Conservation (phyloP, 2,888 invertebrate genomes). For the Lepetodrilus schrolli region DNA sequence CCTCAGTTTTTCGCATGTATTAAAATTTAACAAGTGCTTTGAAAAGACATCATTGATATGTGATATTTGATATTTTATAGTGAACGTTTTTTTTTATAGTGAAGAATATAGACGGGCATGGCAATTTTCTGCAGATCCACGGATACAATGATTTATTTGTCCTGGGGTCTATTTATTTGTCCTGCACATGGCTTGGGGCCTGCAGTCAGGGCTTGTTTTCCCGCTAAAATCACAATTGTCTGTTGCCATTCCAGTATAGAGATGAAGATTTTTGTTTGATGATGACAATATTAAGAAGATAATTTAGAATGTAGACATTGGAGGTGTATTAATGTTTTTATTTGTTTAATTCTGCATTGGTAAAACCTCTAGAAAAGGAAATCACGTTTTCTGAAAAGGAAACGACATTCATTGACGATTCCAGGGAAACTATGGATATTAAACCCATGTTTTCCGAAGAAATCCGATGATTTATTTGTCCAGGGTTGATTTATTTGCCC, state of each 20-base stretch:
- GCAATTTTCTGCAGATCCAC: background rate
- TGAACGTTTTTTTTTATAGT: too few species aligned
- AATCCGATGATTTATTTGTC: too few species aligned
- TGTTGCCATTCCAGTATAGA: background rate
- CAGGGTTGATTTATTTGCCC: too few species aligned
- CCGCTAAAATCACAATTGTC: too few species aligned
- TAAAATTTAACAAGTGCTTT: background rate
- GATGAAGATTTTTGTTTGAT: background rate
- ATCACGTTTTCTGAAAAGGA: constrained; percentile 76
- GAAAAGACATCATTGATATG: background rate
- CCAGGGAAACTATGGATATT: constrained; percentile 82
- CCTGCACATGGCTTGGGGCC: too few species aligned
- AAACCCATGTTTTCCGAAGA: constrained; percentile 97
- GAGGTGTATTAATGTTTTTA: too few species aligned
- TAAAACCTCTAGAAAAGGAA: constrained; percentile 55
- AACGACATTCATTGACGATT: constrained; percentile 76
- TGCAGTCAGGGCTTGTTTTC: background rate
- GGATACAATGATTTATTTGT: background rate
- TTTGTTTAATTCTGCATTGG: too few species aligned
- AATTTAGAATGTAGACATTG: too few species aligned
- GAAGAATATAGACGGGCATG: too few species aligned
- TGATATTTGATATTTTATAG: background rate
- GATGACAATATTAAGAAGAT: background rate
- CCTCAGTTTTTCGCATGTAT: background rate
- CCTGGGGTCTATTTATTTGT: too few species aligned